phyloP scores from a whole-genome alignment of 2,113 vertebrate genomes.

The Mormoops blainvillei region DNA sequence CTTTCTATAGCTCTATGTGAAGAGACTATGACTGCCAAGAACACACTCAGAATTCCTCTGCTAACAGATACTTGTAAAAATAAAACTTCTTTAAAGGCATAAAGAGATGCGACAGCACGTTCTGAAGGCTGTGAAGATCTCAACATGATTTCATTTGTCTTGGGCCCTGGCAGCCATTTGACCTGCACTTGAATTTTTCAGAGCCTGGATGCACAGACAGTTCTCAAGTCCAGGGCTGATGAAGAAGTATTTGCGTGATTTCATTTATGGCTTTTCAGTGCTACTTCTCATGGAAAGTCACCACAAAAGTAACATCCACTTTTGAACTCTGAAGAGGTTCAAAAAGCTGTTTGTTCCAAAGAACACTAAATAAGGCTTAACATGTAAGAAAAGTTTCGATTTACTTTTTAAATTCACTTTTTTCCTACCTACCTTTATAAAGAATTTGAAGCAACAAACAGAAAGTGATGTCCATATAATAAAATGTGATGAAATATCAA shows the following conservation, averaged over 20 bases:
- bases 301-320: background rate
- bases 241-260: background rate
- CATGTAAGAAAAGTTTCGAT: background rate
- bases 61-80: conserved; percentile 63
- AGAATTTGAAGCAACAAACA: background rate
- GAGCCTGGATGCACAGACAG: background rate
- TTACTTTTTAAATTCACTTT: conserved; percentile 9
- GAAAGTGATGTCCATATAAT: background rate
- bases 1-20: conserved; percentile 39
- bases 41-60: conserved; percentile 58
- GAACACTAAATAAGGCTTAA: background rate
- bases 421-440: background rate
- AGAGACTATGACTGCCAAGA: conserved; percentile 54
- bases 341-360: background rate
- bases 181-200: background rate
- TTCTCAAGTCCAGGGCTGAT: background rate
- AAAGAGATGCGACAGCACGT: conserved; percentile 46
- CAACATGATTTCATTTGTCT: background rate
- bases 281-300: conserved; percentile 19
- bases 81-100: conserved; percentile 55
- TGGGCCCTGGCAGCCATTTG: background rate
- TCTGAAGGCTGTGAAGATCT: conserved; percentile 14
- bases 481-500: background rate
- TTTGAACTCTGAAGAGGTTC: conserved; percentile 17
- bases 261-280: background rate